Conservation (phyloP, 2,888 invertebrate genomes). For the Galeruca laticollis region DNA sequence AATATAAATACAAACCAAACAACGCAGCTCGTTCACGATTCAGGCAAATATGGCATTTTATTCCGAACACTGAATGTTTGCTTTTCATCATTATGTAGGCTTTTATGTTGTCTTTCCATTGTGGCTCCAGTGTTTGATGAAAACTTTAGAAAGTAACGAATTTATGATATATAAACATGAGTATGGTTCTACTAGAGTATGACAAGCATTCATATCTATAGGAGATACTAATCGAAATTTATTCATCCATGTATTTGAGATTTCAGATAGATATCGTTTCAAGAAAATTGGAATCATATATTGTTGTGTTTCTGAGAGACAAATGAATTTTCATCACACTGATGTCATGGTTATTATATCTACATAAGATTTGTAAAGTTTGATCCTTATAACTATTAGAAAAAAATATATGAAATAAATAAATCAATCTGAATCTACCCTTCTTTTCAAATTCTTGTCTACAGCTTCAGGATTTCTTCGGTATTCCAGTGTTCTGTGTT, state of each 20-base stretch:
- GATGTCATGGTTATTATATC: too few species aligned
- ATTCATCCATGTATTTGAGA: neutral
- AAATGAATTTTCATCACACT: too few species aligned
- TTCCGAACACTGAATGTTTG: neutral
- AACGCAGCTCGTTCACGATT: neutral
- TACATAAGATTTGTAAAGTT: too few species aligned
- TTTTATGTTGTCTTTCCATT: neutral
- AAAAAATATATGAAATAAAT: too few species aligned
- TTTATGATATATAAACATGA: constrained; percentile 3
- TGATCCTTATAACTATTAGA: too few species aligned
- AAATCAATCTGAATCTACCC: too few species aligned
- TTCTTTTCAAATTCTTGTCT: too few species aligned
- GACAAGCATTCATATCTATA: neutral
- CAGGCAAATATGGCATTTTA: too few species aligned
- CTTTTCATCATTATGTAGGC: constrained; percentile 1
- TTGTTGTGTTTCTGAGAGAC: too few species aligned
- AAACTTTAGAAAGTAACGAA: constrained; percentile 4
- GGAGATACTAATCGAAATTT: neutral
- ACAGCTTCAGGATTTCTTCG: too few species aligned
- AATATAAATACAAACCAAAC: constrained; percentile 2
- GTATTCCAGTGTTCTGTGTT: too few species aligned
- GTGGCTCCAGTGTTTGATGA: neutral
- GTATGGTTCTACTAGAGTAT: neutral
- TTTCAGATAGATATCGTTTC: neutral
- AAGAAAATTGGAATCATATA: too few species aligned